Evolutionary conservation across 2,797 vertebrate species (phyloP), one percentile per base, ranked within the genome.

Genomic region (Enteromius afrohamiltoni): DNA sequence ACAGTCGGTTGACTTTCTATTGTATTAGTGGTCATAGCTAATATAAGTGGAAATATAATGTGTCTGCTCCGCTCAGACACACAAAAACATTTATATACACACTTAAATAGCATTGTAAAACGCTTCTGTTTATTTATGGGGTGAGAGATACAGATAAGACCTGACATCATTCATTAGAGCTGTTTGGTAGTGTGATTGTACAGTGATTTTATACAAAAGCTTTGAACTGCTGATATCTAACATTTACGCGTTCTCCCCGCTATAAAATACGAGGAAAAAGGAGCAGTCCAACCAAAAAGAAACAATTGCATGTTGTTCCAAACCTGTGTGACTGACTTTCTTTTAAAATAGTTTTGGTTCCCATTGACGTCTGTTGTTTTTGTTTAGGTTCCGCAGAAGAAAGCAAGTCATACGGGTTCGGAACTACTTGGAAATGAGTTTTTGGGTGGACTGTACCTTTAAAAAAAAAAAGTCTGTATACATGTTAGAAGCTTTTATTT

Each of bases 211-310:
- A 64, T 82, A 76, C 47, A 16, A 51, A 23, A 40, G 67, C 67
- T 82, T 82, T 64, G n/a, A 76, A 55, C 45, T 82, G 80, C 58
- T 75, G 60, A 82, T 65, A 64, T 70, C 55, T 17, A 21, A 23
- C 31, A 1, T 29, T 29, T 23, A 76, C 21, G 9, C 58, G 53
- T 74, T 74, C 42, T 64, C 58, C 69, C 58, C 42, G 13, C 8
- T 23, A 23, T 60, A 26, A 26, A 23, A 34, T 29, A 58, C 31
- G 69, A 29, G 64, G 45, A 58, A 62, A 34, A 60, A 49, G 29
- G 47, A 49, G 67, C 8, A 5, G 10, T 70, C 37, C 68, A 45
- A 31, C 3, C 17, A 40, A 34, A 19, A 34, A 5, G 47, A 1
- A 26, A 69, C 8, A 16, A 26, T 69, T 1, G 3, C 2, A 0